These are phyloP conservation scores for Volucella bombylans DNA, from an alignment of 2,888 invertebrate genomes.

Conservation along the genomic window DNA sequence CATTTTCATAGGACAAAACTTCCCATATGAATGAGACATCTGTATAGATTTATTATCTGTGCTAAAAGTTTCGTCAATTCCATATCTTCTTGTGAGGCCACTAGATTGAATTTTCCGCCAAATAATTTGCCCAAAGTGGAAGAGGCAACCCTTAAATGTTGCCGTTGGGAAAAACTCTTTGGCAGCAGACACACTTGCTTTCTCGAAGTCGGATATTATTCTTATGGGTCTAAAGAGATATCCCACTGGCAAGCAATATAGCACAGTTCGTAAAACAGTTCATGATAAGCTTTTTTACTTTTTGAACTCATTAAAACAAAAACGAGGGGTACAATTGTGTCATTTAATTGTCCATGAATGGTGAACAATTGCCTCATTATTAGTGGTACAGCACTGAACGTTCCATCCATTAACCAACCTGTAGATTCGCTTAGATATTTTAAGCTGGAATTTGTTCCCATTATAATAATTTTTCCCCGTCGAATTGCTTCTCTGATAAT, in stretches of 20 bases:
- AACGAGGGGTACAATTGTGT: neutral
- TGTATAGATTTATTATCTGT: too few species aligned
- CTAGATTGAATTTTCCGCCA: too few species aligned
- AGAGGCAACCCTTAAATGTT: neutral
- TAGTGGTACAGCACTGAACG: constrained; percentile 2
- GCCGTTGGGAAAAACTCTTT: constrained; percentile 1
- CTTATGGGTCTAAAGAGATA: neutral
- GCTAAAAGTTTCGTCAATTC: too few species aligned
- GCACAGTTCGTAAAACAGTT: neutral
- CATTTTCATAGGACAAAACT: too few species aligned
- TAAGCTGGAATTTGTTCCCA: constrained; percentile 6
- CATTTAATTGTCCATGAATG: too few species aligned
- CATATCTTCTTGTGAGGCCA: too few species aligned
- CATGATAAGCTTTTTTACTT: neutral
- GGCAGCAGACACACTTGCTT: constrained; percentile 2
- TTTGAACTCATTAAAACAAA: constrained; percentile 6
- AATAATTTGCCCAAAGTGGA: too few species aligned
- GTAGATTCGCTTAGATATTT: constrained; percentile 12
- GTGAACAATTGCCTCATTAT: constrained; percentile 19
- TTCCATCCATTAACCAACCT: constrained; percentile 15
- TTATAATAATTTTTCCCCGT: neutral
- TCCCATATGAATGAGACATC: too few species aligned
- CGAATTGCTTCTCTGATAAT: constrained; percentile 5
- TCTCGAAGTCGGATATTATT: constrained; percentile 6
- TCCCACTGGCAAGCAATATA: neutral